Percentiles rank a stretch among this genome's conserved stretches.
Conservation (phyloP, 1,140 invertebrate genomes). For the Aphaenogaster floridana region DNA sequence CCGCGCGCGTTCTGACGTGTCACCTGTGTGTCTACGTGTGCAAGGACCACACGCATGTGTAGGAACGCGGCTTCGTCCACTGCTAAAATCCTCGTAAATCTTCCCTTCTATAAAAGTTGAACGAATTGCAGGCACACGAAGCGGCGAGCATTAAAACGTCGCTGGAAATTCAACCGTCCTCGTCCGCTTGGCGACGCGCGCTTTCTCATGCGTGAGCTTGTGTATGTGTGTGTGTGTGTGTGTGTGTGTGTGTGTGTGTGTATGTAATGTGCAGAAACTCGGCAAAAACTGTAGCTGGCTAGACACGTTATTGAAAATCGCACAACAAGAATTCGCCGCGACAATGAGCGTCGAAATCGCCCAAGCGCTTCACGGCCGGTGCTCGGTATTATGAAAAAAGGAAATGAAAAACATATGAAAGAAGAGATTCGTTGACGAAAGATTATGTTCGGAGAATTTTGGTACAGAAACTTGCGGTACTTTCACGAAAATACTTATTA, state of each 20-base stretch:
- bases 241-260: not conserved
- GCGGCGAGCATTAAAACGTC: constrained; percentile 71
- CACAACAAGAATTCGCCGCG: constrained; percentile 30
- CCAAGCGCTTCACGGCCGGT: constrained; percentile 8
- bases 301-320: constrained; percentile 64
- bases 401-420: constrained; percentile 24
- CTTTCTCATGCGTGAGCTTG: not conserved
- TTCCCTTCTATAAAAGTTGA: constrained; percentile 79
- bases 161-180: constrained; percentile 67
- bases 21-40: constrained; percentile 9
- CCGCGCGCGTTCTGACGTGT: constrained; percentile 2
- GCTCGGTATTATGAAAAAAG: constrained; percentile 5
- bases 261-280: not conserved
- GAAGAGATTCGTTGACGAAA: constrained; percentile 15
- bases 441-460: constrained; percentile 17
- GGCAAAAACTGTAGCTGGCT: constrained; percentile 49
- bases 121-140: constrained; percentile 71
- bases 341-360: constrained; percentile 59
- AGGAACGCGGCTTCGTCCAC: constrained; percentile 49
- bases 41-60: not conserved
- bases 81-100: constrained; percentile 79
- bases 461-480: not conserved
- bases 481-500: constrained; percentile 1
- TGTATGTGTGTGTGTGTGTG: not conserved
- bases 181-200: constrained; percentile 11